Evolutionary conservation across 2,113 vertebrate species (phyloP), one percentile per base, ranked within the genome.

Genomic region (Phylloscopus whistleri): DNA sequence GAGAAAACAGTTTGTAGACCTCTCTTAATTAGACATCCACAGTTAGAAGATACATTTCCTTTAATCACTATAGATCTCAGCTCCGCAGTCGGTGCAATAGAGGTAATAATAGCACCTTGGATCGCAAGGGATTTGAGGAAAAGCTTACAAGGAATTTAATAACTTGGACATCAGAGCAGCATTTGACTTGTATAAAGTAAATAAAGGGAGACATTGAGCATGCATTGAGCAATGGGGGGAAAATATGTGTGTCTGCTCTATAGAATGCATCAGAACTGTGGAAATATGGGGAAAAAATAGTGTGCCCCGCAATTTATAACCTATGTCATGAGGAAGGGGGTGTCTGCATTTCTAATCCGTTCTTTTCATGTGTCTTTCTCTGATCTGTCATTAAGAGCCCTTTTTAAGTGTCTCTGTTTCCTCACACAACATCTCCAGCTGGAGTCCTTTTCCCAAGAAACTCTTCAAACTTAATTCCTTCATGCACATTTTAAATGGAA

Each of bases 1-100:
- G 69, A 97, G 96, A 87, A 84, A 93, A 81, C 86, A 75, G 76
- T 89, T 93, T 89, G 89, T 92, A 91, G 94, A 88, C 76, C 73
- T 87, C 80, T 94, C 84, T 89, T 94, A 90, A 96, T 95, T 93
- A 94, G 89, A 82, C 89, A 89, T 87, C 90, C 67, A n/a, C 81
- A 64, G 90, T 93, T 93, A 91, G 92, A 82, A 90, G 94, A 96
- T 91, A 82, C 87, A 79, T 94, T 94, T 87, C 84, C 84, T 91
- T 91, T 95, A 95, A 95, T 95, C 93, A 52, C 87, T 82, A 6
- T 53, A 82, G 87, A 82, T 89, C 90, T 89, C 84, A 56, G 84
- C 70, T 93, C 84, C 0, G 2, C 74, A 49, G 81, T 85, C 66
- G 9, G 72, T 85, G 88, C 75, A 91, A 39, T 1, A 91, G 90